Evolutionary conservation across 92 coral and sea anemone species (phyloP), one percentile per base, ranked within the genome.

Genomic region (Bergia sp.): DNA sequence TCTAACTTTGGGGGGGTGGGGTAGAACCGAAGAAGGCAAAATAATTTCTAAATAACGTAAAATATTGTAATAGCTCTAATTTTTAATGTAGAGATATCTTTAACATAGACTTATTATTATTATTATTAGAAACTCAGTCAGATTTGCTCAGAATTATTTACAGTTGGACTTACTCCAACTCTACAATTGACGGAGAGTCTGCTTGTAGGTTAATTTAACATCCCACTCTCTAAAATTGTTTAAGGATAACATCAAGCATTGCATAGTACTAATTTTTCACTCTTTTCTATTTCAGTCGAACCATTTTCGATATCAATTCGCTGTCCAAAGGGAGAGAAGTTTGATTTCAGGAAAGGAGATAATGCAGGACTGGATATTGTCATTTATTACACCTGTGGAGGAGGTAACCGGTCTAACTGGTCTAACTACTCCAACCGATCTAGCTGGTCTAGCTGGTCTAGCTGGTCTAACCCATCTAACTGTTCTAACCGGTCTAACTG

Each of bases 271-370:
- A 55, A 6, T 3, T 61, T 16, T 2, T 61, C 18, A 2, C 1
- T 18, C 12, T 41, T 44, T 47, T 20, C 69, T 37, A 0, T 38
- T 40, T 7, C 13, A 95, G 98, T 95, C 66, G 98, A 95, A 67
- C 98, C 98, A 43, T 93, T 93, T 82, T 88, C 98, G 2, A 86
- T 91, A 50, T 91, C 95, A 49, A 80, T 95, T 29, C 93, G 92
- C 72, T 95, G 98, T 57, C 94, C 98, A 45, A 89, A 81, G 67
- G 86, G 84, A 75, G 81, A 88, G 69, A 81, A 47, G 77, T 95
- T 95, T 76, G 85, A 91, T 16, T 95, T 91, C 91, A 77, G 44
- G 7, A 66, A 88, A 82, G 67, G 94, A 57, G 90, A 88, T 66
- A 65, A 38, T 1, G 79, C 90, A 45, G 96, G 96, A 9, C 84